A percentile compares a stretch with the other conserved stretches of the same genome.
These are phyloP conservation scores for Eurypyga helias DNA, from an alignment of 2,113 vertebrate genomes.

Conservation along the genomic window DNA sequence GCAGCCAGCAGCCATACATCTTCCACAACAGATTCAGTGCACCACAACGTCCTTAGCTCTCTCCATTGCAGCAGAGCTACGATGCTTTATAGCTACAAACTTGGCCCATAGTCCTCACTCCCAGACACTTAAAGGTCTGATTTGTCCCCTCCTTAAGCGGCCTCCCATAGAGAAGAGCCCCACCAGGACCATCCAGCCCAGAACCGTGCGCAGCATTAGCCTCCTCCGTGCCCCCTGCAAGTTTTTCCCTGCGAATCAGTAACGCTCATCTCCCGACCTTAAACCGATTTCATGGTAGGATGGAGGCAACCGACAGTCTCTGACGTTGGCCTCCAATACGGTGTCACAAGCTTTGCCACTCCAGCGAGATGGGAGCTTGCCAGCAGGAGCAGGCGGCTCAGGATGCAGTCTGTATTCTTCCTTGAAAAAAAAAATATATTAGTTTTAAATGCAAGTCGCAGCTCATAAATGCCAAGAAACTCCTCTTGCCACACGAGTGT, in stretches of 20 bases:
- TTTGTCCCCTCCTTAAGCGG: not conserved
- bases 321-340: not conserved
- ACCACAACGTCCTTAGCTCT: rapidly evolving
- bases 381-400: constrained; percentile 20
- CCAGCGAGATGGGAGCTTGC: not conserved
- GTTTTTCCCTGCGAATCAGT: not conserved
- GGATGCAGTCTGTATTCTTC: not conserved
- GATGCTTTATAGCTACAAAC: rapidly evolving
- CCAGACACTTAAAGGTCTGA: not conserved
- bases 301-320: not conserved
- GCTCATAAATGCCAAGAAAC: constrained; percentile 44
- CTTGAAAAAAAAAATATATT: not conserved
- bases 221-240: rapidly evolving
- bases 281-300: constrained; percentile 38
- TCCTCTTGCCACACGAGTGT: constrained; percentile 12
- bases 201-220: rapidly evolving
- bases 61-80: not conserved
- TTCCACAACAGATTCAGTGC: not conserved
- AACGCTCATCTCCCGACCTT: not conserved
- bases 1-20: not conserved
- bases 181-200: not conserved
- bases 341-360: constrained; percentile 10
- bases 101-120: not conserved
- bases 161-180: not conserved
- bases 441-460: constrained; percentile 32